A percentile compares a stretch with the other conserved stretches of the same genome.
Evolutionary conservation across 2,888 invertebrate species (phyloP).

Genomic region (Chesias legatella): DNA sequence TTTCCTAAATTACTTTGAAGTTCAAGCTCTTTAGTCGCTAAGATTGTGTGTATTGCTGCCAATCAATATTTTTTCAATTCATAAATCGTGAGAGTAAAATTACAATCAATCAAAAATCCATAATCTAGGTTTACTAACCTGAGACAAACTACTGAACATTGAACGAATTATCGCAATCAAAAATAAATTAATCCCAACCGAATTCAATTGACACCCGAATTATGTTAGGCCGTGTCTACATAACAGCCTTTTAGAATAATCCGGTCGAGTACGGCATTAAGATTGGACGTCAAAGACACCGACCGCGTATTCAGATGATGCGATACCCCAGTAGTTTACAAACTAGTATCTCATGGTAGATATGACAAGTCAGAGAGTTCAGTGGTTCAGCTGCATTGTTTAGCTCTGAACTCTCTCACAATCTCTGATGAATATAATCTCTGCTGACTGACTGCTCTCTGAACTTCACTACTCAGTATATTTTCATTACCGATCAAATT

Average conservation of each 20-base stretch:
- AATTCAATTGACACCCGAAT: constrained; percentile 38
- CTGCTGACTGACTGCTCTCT: too few species aligned
- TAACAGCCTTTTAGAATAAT: constrained; percentile 71
- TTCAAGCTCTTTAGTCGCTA: too few species aligned
- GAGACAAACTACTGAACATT: constrained; percentile 23
- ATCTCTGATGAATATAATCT: too few species aligned
- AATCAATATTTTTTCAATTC: too few species aligned
- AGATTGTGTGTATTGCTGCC: too few species aligned
- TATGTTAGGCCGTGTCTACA: constrained; percentile 59
- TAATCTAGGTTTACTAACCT: neutral
- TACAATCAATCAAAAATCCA: too few species aligned
- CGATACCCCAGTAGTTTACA: constrained; percentile 1
- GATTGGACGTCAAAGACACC: constrained; percentile 61
- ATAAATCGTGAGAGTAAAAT: too few species aligned
- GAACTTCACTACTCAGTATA: too few species aligned
- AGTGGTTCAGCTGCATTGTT: too few species aligned
- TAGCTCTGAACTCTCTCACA: too few species aligned
- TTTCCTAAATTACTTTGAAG: too few species aligned
- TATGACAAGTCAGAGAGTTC: neutral
- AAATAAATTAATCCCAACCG: constrained; percentile 15
- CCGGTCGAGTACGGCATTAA: constrained; percentile 57
- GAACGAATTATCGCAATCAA: constrained; percentile 29
- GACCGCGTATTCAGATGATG: constrained; percentile 9
- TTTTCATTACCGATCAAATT: too few species aligned
- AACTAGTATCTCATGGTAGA: neutral